These are phyloP conservation scores for Talpa occidentalis DNA, from an alignment of 2,113 vertebrate genomes.

Conservation along the genomic window DNA sequence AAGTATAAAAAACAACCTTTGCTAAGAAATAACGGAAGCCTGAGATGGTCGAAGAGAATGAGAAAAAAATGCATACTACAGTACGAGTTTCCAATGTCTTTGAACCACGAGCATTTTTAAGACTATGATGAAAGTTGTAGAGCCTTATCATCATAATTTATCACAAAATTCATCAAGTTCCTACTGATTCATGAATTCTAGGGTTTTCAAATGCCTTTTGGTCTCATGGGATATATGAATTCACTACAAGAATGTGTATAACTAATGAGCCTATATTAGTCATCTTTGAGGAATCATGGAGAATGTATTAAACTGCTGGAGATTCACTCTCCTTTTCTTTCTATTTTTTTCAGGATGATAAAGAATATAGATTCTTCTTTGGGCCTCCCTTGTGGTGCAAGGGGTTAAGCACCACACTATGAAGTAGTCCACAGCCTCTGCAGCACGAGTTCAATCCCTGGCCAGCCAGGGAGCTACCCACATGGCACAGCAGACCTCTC, in stretches of 20 bases:
- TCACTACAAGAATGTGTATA: slow-evolving; percentile 41
- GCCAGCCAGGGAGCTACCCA: no score
- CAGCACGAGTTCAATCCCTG: no score
- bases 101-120: not conserved
- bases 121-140: not conserved
- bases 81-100: not conserved
- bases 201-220: slow-evolving; percentile 1
- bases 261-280: not conserved
- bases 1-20: slow-evolving; percentile 9
- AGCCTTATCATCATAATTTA: not conserved
- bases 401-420: no score
- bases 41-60: slow-evolving; percentile 45
- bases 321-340: not conserved
- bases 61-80: not conserved
- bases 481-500: no score
- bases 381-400: no score
- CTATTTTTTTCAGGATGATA: not conserved
- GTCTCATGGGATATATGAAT: not conserved
- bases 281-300: not conserved
- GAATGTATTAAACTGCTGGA: not conserved
- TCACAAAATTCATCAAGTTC: slow-evolving; percentile 12
- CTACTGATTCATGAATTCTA: slow-evolving; percentile 14
- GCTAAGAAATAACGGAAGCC: slow-evolving; percentile 54
- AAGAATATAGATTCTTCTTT: not conserved
- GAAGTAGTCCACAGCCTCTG: no score